Evolutionary conservation across 2,888 invertebrate genomes (phyloP).

Genomic region (Dicranocentrus wangi): DNA sequence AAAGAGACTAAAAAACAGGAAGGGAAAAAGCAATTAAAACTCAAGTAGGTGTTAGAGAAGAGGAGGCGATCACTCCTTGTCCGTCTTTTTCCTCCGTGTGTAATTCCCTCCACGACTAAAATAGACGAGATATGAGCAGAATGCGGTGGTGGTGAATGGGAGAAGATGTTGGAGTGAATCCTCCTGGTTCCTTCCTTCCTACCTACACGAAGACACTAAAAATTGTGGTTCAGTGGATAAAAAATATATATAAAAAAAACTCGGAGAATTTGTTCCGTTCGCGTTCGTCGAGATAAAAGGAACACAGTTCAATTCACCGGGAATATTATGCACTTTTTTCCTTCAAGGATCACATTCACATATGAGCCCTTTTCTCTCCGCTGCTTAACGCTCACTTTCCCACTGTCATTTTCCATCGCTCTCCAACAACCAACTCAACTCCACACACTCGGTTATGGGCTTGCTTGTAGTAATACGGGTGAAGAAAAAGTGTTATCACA

Average conservation of each 20-base stretch:
- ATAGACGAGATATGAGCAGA: background rate
- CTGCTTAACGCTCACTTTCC: background rate
- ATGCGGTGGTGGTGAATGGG: background rate
- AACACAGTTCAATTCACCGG: background rate
- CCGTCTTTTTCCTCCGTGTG: conserved; percentile 32
- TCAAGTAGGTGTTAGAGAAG: conserved; percentile 54
- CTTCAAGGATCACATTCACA: background rate
- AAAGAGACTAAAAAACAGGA: conserved; percentile 50
- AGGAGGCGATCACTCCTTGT: conserved; percentile 28
- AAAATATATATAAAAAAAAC: too few species aligned
- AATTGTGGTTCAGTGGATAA: too few species aligned
- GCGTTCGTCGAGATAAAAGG: too few species aligned
- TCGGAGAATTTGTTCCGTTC: too few species aligned
- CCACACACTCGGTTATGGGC: too few species aligned
- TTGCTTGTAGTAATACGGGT: too few species aligned
- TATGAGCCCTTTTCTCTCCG: too few species aligned
- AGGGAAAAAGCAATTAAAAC: conserved; percentile 64
- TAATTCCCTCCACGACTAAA: conserved; percentile 1
- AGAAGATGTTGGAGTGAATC: background rate
- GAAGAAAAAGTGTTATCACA: too few species aligned
- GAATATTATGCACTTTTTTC: too few species aligned
- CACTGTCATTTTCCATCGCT: conserved; percentile 8
- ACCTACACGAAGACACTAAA: too few species aligned
- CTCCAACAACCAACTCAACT: conserved; percentile 10
- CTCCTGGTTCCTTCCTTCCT: background rate